phyloP scores from a whole-genome alignment of 2,113 vertebrate genomes.

The Epinephelus fuscoguttatus region DNA sequence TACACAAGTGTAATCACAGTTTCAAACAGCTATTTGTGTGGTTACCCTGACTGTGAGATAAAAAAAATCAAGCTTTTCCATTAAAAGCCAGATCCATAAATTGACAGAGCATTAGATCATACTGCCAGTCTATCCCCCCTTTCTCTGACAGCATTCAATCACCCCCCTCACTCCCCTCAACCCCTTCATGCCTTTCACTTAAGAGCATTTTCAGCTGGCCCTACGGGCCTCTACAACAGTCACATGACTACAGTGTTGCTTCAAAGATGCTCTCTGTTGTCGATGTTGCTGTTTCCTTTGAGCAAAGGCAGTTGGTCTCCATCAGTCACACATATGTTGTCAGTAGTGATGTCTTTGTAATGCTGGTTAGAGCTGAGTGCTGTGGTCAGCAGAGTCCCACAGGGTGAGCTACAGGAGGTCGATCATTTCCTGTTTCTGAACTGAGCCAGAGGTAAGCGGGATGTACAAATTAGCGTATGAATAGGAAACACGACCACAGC shows the following conservation, averaged over 20 bases:
- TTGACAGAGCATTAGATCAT: conserved; percentile 56
- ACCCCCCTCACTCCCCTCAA: not conserved
- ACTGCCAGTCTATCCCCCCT: conserved; percentile 28
- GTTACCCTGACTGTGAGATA: conserved; percentile 44
- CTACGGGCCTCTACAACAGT: conserved; percentile 39
- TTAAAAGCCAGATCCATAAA: conserved; percentile 62
- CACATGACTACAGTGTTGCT: conserved; percentile 53
- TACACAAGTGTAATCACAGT: conserved; percentile 60
- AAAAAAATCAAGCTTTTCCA: conserved; percentile 55
- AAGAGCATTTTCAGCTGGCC: conserved; percentile 51
- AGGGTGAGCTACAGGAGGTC: conserved; percentile 70
- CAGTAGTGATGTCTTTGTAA: conserved; percentile 75
- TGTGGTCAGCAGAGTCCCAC: conserved; percentile 77
- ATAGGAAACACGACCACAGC: conserved; percentile 73
- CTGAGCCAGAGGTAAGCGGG: conserved; percentile 64
- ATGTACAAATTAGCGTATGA: conserved; percentile 81
- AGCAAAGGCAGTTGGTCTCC: conserved; percentile 62
- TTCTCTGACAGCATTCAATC: conserved; percentile 56
- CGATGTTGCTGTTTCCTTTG: conserved; percentile 52
- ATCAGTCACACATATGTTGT: conserved; percentile 83
- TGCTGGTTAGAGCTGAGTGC: conserved; percentile 64
- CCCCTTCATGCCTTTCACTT: conserved; percentile 65
- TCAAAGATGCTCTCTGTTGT: conserved; percentile 57
- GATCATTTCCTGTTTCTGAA: conserved; percentile 74
- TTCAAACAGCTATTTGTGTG: conserved; percentile 42